These are phyloP conservation scores for Ochropacha duplaris DNA, from an alignment of 2,888 invertebrate species.

Conservation along the genomic window DNA sequence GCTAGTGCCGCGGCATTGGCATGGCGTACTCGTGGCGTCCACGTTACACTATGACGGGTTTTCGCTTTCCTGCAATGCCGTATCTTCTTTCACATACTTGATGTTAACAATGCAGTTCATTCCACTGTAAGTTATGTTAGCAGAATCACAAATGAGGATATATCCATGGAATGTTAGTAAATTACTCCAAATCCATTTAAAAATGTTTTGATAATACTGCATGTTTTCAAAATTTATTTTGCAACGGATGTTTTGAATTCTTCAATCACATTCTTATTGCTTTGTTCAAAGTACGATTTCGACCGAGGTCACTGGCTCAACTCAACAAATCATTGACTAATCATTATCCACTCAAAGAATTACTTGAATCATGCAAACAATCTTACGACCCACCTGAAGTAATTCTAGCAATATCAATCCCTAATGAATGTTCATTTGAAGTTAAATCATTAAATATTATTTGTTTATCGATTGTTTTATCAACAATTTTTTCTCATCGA, in stretches of 20 bases:
- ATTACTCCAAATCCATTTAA: conserved; percentile 15
- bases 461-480: neutral
- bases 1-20: conserved; percentile 45
- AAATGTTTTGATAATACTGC: conserved; percentile 30
- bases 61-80: conserved; percentile 41
- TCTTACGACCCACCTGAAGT: no score
- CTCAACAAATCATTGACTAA: conserved; percentile 70
- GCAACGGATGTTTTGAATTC: conserved; percentile 44
- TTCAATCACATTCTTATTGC: conserved; percentile 44
- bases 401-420: conserved; percentile 8
- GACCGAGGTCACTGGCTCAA: conserved; percentile 70
- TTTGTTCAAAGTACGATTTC: conserved; percentile 71
- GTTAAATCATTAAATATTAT: neutral
- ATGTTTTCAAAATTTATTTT: conserved; percentile 35
- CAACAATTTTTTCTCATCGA: neutral
- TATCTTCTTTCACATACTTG: conserved; percentile 7
- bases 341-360: conserved; percentile 58
- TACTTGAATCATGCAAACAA: conserved; percentile 20
- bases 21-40: conserved; percentile 75
- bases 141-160: neutral
- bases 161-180: conserved; percentile 20
- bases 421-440: neutral
- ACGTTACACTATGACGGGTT: conserved; percentile 74
- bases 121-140: neutral
- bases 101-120: neutral